Conservation (phyloP, 2,797 vertebrate species). For the Eptatretus atami region DNA sequence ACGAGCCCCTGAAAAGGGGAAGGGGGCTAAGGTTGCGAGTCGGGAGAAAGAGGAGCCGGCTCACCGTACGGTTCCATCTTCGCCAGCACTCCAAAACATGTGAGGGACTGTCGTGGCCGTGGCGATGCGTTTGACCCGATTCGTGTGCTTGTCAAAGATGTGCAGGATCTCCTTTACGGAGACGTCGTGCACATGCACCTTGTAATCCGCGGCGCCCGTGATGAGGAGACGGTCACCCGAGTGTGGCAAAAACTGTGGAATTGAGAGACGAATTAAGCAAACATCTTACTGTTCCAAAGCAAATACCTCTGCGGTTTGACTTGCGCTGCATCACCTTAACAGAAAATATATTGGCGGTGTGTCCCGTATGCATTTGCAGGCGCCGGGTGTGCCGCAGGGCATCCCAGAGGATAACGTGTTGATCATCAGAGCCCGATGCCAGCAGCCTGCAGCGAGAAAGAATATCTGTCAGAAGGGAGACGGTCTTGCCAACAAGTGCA, state of each 20-base stretch:
- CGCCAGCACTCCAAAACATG: constrained; percentile 93
- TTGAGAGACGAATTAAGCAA: background rate
- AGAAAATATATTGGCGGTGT: constrained; percentile 93
- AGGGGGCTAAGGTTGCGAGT: background rate
- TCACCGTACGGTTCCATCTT: constrained; percentile 72
- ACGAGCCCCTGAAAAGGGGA: too few relatives aligned
- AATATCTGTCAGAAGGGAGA: background rate
- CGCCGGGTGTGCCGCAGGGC: constrained; percentile 76
- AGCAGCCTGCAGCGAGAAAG: constrained; percentile 27
- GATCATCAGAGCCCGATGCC: constrained; percentile 89
- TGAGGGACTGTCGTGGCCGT: constrained; percentile 96
- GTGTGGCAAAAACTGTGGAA: constrained; percentile 55
- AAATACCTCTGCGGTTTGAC: background rate
- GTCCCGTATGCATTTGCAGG: constrained; percentile 90
- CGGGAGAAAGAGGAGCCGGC: background rate
- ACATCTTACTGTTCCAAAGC: background rate
- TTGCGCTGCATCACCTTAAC: constrained; percentile 28
- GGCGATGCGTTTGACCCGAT: constrained; percentile 76
- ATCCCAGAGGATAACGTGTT: constrained; percentile 92
- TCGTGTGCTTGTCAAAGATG: constrained; percentile 95
- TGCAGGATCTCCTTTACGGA: constrained; percentile 81
- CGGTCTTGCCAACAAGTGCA: too few relatives aligned
- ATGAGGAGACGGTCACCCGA: constrained; percentile 71
- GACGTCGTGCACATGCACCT: constrained; percentile 86
- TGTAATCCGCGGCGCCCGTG: constrained; percentile 78